Percentiles rank a stretch among this genome's conserved stretches.
Evolutionary conservation across 64 coral and sea anemone species (phyloP).

Genomic region (Porites australiensis): DNA sequence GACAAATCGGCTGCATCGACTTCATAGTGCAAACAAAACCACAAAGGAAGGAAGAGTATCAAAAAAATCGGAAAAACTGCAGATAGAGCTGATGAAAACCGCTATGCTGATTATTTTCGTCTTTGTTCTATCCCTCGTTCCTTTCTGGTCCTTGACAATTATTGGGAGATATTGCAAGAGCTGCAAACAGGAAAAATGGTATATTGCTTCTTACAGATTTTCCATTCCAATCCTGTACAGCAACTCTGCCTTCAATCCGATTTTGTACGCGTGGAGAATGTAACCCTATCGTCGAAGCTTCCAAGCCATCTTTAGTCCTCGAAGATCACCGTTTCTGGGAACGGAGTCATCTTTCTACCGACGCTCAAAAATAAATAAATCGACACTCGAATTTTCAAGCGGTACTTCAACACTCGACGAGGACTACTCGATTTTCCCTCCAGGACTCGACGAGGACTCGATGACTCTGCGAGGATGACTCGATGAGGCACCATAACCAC

Average conservation of each 20-base stretch:
- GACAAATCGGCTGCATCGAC: neutral
- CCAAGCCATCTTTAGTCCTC: neutral
- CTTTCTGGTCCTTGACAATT: conserved; percentile 27
- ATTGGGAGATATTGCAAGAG: conserved; percentile 19
- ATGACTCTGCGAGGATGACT: too few relatives aligned
- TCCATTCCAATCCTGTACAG: conserved; percentile 59
- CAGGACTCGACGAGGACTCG: too few relatives aligned
- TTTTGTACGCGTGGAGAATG: conserved; percentile 67
- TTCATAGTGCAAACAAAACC: neutral
- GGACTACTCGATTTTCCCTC: too few relatives aligned
- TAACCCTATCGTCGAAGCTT: conserved; percentile 31
- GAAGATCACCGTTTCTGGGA: too few relatives aligned
- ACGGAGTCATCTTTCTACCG: too few relatives aligned
- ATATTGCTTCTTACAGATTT: conserved; percentile 45
- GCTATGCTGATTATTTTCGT: conserved; percentile 25
- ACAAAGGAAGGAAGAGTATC: neutral
- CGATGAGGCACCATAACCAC: too few relatives aligned
- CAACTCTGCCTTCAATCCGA: conserved; percentile 59
- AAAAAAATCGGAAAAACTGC: conserved; percentile 23
- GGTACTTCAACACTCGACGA: too few relatives aligned
- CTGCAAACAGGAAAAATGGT: conserved; percentile 33
- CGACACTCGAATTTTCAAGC: too few relatives aligned
- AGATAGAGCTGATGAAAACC: conserved; percentile 41
- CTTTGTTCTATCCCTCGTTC: conserved; percentile 47
- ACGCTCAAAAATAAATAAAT: too few relatives aligned